Percentiles rank a stretch among this genome's conserved stretches.
phyloP scores from a whole-genome alignment of 2,797 vertebrate species.

The Sebastes trivittatus region DNA sequence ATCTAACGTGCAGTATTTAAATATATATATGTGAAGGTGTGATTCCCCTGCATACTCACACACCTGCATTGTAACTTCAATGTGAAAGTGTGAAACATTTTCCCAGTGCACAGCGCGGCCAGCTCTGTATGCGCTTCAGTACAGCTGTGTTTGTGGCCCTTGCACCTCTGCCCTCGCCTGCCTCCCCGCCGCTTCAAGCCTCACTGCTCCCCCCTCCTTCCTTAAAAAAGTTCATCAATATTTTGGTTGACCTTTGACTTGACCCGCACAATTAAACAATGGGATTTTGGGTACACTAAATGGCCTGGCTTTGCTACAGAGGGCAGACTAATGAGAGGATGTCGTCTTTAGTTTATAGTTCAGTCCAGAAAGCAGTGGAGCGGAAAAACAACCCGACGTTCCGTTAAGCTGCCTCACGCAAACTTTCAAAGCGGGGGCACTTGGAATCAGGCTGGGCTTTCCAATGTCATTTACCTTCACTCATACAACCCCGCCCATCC shows the following conservation, averaged over 20 bases:
- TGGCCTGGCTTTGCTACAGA: slow-evolving; percentile 90
- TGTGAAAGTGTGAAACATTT: neutral
- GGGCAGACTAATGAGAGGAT: slow-evolving; percentile 99
- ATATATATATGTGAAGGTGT: neutral
- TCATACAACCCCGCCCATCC: slow-evolving; percentile 10
- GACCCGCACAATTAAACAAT: slow-evolving; percentile 92
- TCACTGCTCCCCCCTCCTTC: slow-evolving; percentile 58
- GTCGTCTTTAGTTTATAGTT: slow-evolving; percentile 97
- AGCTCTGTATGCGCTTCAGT: slow-evolving; percentile 49
- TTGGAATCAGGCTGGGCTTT: slow-evolving; percentile 68
- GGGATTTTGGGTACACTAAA: slow-evolving; percentile 93
- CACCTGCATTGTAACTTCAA: neutral
- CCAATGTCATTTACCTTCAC: slow-evolving; percentile 61
- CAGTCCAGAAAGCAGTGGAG: slow-evolving; percentile 89
- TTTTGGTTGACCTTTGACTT: slow-evolving; percentile 96
- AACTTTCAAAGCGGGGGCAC: slow-evolving; percentile 85
- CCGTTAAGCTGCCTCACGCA: slow-evolving; percentile 87
- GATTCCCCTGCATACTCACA: neutral
- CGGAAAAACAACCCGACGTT: slow-evolving; percentile 91
- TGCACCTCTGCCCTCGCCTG: slow-evolving; percentile 64
- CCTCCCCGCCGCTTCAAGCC: slow-evolving; percentile 74
- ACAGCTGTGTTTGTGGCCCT: slow-evolving; percentile 79
- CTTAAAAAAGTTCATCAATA: slow-evolving; percentile 89
- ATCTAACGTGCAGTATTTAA: neutral
- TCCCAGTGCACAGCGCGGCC: slow-evolving; percentile 9